Evolutionary conservation across 2,113 vertebrate species (phyloP), one percentile per base, ranked within the genome.

Genomic region (Myotis brandtii): DNA sequence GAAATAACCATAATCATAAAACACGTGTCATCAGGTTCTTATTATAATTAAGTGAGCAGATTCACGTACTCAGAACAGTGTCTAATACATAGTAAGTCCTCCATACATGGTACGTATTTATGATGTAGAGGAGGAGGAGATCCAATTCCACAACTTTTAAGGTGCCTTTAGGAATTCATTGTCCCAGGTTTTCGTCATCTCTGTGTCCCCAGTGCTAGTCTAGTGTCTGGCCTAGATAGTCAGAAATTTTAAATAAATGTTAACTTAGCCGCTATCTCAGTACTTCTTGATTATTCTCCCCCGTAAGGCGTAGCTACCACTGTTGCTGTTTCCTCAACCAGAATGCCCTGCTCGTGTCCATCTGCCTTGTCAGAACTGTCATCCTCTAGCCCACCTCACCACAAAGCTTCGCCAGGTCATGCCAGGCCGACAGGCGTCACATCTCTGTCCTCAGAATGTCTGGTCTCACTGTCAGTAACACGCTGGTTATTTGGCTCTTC

Each of bases 241-340:
- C n/a, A 67, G 25, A 91, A 94, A 76, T 81, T 76, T 81, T 95
- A 56, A 93, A 27, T 54, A n/a, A 85, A 76, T 50, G 23, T 88
- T 62, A 17, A 30, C 16, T 40, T 54, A 27, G 40, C 17, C 13
- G 2, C 12, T 18, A 5, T 20, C 20, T 40, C 52, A 75, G 16
- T 14, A 70, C 6, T 84, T 86, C 14, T 48, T 50, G 6, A 16
- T 54, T n/a, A 16, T 54, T 37, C n/a, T 52, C 37, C 20, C 14
- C 37, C 50, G 5, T 25, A 13, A 32, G 46, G 32, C 54, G 23
- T 11, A 72, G 11, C 34, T 62, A 11, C 52, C 48, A 0, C 20
- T 59, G 3, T 8, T 14, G 30, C 52, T 50, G 12, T 34, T 52
- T 92, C 30, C 43, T 77, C 37, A 43, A 46, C 27, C 11, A 52